These are phyloP conservation scores for Leptodactylus fallax DNA, from an alignment of 2,797 vertebrate species.

Conservation along the genomic window DNA sequence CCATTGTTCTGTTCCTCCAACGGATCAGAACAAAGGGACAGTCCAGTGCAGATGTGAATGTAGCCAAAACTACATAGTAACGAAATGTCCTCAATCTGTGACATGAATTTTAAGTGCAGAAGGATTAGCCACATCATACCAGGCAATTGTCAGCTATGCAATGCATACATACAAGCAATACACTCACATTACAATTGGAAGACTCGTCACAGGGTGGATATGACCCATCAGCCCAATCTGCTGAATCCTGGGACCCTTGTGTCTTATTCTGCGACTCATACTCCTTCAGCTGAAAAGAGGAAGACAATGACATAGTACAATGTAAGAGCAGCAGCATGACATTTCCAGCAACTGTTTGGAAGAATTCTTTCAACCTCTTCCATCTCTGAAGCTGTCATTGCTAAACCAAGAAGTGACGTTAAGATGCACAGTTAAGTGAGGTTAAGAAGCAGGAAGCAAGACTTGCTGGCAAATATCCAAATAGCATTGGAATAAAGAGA, in stretches of 20 bases:
- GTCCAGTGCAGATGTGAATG: no score
- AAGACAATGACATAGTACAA: constrained; percentile 65
- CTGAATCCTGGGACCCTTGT: constrained; percentile 76
- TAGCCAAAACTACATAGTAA: no score
- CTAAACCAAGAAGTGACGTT: constrained; percentile 13
- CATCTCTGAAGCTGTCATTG: constrained; percentile 16
- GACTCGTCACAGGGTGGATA: constrained; percentile 88
- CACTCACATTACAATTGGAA: constrained; percentile 95
- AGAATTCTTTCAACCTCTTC: no score
- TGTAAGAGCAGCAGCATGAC: neutral
- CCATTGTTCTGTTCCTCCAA: no score
- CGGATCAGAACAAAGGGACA: no score
- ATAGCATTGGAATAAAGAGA: neutral
- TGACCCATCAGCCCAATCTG: constrained; percentile 90
- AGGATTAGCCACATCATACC: neutral
- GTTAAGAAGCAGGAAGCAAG: constrained; percentile 48
- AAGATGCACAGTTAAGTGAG: constrained; percentile 42
- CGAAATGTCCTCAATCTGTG: neutral
- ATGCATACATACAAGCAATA: constrained; percentile 1
- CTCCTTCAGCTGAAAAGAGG: constrained; percentile 94
- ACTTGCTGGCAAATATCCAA: constrained; percentile 5
- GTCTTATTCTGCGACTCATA: constrained; percentile 95
- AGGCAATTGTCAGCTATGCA: neutral
- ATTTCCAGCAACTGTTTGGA: neutral
- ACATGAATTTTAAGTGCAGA: neutral